A percentile compares a stretch with the other conserved stretches of the same genome.
phyloP scores from a whole-genome alignment of 2,888 invertebrate species.

The Gerosis bhagava region DNA sequence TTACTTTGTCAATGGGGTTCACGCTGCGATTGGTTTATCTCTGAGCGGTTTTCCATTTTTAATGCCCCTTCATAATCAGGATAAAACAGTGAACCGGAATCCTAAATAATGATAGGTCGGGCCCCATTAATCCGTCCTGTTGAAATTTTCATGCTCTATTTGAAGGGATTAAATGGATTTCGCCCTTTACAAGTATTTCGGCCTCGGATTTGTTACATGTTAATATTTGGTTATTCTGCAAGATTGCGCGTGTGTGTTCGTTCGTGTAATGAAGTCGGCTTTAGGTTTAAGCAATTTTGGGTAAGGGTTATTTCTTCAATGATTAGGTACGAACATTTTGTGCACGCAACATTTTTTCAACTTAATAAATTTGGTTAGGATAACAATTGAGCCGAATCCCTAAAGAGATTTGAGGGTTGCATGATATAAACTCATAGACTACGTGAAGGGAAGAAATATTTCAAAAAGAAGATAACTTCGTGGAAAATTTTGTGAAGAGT shows the following conservation, averaged over 20 bases:
- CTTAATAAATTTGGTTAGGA: too few species aligned
- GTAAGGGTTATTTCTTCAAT: not conserved
- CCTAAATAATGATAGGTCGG: slow-evolving; percentile 49
- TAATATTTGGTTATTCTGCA: slow-evolving; percentile 26
- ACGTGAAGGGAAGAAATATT: too few species aligned
- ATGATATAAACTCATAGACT: too few species aligned
- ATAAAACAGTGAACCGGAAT: slow-evolving; percentile 30
- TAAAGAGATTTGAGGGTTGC: too few species aligned
- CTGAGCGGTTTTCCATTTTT: slow-evolving; percentile 30
- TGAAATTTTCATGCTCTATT: slow-evolving; percentile 58
- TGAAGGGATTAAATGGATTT: slow-evolving; percentile 49
- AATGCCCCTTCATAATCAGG: slow-evolving; percentile 42
- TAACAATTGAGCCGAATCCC: too few species aligned
- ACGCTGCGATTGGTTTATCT: slow-evolving; percentile 1
- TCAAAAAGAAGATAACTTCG: too few species aligned
- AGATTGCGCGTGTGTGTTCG: slow-evolving; percentile 10
- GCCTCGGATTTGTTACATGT: slow-evolving; percentile 23
- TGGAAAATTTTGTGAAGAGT: too few species aligned
- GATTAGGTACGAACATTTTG: too few species aligned
- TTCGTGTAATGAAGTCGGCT: slow-evolving; percentile 10
- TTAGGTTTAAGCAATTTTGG: not conserved
- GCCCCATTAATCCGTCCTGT: slow-evolving; percentile 51
- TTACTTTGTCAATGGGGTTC: slow-evolving; percentile 4
- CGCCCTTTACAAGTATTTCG: slow-evolving; percentile 38
- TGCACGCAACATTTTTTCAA: too few species aligned